A percentile compares a stretch with the other conserved stretches of the same genome.
Evolutionary conservation across 2,888 invertebrate species (phyloP).

Genomic region (Rhyacophila evoluta): DNA sequence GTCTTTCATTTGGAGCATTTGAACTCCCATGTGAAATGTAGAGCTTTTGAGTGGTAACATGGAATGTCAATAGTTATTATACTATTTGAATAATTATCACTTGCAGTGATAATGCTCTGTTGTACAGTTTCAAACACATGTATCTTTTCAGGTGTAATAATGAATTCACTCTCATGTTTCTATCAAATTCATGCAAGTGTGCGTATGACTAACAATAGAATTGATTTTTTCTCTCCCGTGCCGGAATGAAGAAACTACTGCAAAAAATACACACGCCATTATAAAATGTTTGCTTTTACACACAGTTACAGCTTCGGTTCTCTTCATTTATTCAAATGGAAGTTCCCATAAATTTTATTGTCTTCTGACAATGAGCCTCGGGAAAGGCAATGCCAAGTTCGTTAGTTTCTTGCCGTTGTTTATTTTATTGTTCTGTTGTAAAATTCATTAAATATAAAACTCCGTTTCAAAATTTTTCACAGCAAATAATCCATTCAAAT

Average conservation of each 20-base stretch:
- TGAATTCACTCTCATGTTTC: neutral
- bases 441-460: neutral
- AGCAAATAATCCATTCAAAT: slow-evolving; percentile 2
- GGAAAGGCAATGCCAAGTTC: slow-evolving; percentile 50
- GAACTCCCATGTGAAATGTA: neutral
- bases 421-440: slow-evolving; percentile 46
- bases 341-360: slow-evolving; percentile 49
- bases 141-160: slow-evolving; percentile 8
- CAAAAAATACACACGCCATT: slow-evolving; percentile 29
- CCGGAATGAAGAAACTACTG: slow-evolving; percentile 5
- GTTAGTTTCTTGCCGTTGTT: slow-evolving; percentile 41
- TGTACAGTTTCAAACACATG: neutral
- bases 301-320: neutral
- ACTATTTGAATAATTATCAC: neutral
- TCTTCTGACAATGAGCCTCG: slow-evolving; percentile 45
- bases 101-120: neutral
- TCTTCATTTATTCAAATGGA: slow-evolving; percentile 41
- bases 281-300: slow-evolving; percentile 25
- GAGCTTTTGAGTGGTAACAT: neutral
- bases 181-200: neutral
- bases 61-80: slow-evolving; percentile 20
- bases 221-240: slow-evolving; percentile 13
- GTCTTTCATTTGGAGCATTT: neutral
- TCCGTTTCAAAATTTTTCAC: neutral
- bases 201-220: slow-evolving; percentile 39